Conservation (phyloP, 2,113 vertebrate species). For the Cephalopholis sonnerati region DNA sequence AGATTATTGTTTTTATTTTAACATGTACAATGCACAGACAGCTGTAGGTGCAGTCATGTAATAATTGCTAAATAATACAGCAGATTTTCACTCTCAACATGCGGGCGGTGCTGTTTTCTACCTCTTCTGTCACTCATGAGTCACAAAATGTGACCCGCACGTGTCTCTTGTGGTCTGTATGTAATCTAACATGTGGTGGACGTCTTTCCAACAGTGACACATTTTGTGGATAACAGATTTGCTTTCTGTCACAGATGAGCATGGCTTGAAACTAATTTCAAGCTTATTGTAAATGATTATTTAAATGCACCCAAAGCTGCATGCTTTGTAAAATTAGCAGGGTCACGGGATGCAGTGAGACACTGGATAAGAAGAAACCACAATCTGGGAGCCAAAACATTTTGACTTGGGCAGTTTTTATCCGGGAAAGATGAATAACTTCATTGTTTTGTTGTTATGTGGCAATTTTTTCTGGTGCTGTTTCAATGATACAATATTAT, state of each 20-base stretch:
- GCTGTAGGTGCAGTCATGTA: no score
- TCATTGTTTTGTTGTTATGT: background rate
- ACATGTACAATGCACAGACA: no score
- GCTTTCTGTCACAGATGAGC: background rate
- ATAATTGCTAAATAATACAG: background rate
- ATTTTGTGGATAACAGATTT: background rate
- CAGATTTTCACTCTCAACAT: background rate
- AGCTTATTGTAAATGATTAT: background rate
- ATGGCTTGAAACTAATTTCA: background rate
- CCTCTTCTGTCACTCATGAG: background rate
- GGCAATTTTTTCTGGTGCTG: background rate
- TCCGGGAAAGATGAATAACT: background rate
- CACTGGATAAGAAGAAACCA: background rate
- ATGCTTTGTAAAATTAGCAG: background rate
- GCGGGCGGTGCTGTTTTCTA: background rate
- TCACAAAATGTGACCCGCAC: background rate
- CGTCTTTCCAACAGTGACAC: background rate
- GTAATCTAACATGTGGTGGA: background rate
- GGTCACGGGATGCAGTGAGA: background rate
- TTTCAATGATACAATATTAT: background rate
- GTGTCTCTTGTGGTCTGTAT: background rate
- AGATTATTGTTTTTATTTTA: background rate
- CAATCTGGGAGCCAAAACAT: background rate
- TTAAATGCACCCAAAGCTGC: background rate
- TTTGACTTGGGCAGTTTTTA: background rate